Conservation (phyloP, 2,888 invertebrate genomes). For the Drosophila quinaria region DNA sequence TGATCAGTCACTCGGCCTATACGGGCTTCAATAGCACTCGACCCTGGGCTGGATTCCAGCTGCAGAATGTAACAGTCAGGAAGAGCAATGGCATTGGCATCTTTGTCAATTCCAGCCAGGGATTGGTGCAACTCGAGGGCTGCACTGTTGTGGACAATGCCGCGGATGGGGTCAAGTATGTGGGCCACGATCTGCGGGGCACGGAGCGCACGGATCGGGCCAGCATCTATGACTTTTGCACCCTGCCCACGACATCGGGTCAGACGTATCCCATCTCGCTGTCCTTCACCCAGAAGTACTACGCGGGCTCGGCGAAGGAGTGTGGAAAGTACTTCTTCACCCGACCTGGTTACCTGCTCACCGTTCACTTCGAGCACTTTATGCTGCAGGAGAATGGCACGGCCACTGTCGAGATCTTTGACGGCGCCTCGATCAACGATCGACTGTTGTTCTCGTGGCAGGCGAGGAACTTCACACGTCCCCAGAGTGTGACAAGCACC, state of each 20-base stretch:
- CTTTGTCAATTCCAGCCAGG: conserved; percentile 95
- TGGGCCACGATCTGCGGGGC: conserved; percentile 92
- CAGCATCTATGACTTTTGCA: conserved; percentile 94
- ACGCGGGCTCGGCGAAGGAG: conserved; percentile 89
- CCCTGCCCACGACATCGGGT: conserved; percentile 92
- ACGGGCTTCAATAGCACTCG: conserved; percentile 96
- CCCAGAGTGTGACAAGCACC: conserved; percentile 94
- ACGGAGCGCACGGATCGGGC: conserved; percentile 91
- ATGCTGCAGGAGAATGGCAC: conserved; percentile 91
- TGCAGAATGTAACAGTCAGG: conserved; percentile 93
- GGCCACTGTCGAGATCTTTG: conserved; percentile 91
- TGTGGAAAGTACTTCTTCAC: conserved; percentile 94
- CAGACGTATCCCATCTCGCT: conserved; percentile 95
- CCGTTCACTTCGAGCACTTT: conserved; percentile 94
- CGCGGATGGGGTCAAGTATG: conserved; percentile 95
- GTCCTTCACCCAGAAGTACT: conserved; percentile 92
- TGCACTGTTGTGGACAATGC: conserved; percentile 93
- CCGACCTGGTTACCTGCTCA: conserved; percentile 91
- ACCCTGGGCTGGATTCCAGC: conserved; percentile 92
- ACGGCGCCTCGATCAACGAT: conserved; percentile 90
- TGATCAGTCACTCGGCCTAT: conserved; percentile 94
- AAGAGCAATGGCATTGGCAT: conserved; percentile 95
- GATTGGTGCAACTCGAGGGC: conserved; percentile 91
- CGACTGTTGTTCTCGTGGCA: conserved; percentile 90
- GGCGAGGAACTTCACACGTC: conserved; percentile 94